A percentile compares a stretch with the other conserved stretches of the same genome.
Evolutionary conservation across 2,113 vertebrate genomes (phyloP).

Genomic region (Falco punctatus): DNA sequence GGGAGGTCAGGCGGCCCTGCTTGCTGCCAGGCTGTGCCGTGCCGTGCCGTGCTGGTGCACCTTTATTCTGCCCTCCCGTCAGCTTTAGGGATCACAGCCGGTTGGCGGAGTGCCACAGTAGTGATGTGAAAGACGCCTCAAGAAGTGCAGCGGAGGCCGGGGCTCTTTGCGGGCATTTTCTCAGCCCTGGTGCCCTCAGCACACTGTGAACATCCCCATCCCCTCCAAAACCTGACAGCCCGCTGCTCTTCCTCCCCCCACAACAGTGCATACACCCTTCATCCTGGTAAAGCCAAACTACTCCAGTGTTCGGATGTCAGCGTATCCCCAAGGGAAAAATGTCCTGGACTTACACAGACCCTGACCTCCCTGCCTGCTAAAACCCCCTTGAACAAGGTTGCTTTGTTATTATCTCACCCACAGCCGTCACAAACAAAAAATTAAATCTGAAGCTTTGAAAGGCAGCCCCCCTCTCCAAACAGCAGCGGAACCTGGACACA

Average conservation of each 20-base stretch:
- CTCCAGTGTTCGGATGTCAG: background rate
- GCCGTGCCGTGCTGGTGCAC: fast-evolving
- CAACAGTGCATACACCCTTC: background rate
- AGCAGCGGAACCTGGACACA: background rate
- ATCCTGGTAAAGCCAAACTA: background rate
- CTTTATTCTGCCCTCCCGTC: background rate
- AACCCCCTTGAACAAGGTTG: background rate
- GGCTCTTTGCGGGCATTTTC: background rate
- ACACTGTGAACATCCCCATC: background rate
- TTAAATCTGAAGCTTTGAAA: background rate
- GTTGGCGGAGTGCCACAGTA: background rate
- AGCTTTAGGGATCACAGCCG: background rate
- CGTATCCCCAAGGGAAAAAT: background rate
- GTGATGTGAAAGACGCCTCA: fast-evolving
- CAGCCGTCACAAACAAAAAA: background rate
- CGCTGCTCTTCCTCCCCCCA: background rate
- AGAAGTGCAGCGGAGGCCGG: background rate
- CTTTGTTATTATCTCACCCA: background rate
- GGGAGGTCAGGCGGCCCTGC: background rate
- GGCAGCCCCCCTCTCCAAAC: background rate
- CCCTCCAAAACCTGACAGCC: background rate
- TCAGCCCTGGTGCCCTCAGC: background rate
- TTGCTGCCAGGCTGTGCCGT: fast-evolving
- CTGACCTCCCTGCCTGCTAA: background rate
- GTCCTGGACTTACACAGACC: background rate